Evolutionary conservation across 2,113 vertebrate species (phyloP), one percentile per base, ranked within the genome.

Genomic region (Leptobrachium leishanense): DNA sequence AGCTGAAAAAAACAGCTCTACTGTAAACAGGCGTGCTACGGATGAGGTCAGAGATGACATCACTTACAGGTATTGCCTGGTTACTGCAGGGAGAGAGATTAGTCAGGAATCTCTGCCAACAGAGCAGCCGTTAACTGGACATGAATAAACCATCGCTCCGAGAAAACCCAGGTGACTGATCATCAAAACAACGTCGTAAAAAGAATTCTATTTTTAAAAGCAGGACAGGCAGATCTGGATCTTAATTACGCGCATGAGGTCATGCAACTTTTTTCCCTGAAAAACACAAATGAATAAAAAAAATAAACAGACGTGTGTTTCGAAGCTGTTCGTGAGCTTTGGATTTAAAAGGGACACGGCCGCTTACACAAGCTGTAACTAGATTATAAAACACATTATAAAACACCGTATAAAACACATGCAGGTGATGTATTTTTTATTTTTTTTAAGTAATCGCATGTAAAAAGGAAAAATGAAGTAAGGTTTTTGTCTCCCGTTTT

Each of bases 1-100:
- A 31, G 4, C 2, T 31, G 62, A 31, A 64, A 31, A 31, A 31
- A 20, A 64, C 62, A 64, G 62, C 62, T 64, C 11, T 50, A 70
- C 44, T 9, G 43, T 20, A 70, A 70, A 70, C 68, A 70, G 31
- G 43, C n/a, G 5, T 64, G 62, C 13, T 13, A 64, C 1, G 1
- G 43, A 70, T 68, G 67, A 50, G 3, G 68, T 70, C 44, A 70
- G 68, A 46, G 50, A 12, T 70, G 68, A 70, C 68, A 53, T 70
- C 68, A 46, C 15, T 57, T 2, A 8, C 11, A 53, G 43, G 31
- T 41, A 40, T 67, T 67, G 15, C 63, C 15, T 11, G n/a, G 20
- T 15, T 40, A 54, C 44, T 44, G 8, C 10, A 6, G 15, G 40
- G 42, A 20, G 53, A 10, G 62, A 46, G 31, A 53, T 39, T 46